Evolutionary conservation across 2,113 vertebrate species (phyloP), one percentile per base, ranked within the genome.

Genomic region (Turdus rufiventris): DNA sequence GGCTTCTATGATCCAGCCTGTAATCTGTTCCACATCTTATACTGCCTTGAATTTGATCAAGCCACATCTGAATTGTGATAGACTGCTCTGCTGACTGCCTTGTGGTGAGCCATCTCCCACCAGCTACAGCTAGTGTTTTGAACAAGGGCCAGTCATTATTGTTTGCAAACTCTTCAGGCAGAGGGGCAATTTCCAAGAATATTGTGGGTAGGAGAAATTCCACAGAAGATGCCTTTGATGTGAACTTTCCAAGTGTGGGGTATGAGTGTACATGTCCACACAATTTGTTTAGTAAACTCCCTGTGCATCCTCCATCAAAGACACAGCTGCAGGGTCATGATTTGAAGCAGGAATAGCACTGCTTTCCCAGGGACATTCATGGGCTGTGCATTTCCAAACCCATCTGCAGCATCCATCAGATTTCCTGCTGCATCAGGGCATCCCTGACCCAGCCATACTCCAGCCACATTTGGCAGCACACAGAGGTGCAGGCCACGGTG

Each of bases 21-120:
- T 90, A 86, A 81, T 95, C 62, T 92, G 62, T 89, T 95, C 79
- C 90, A 90, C 68, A 94, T 94, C 85, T 93, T 77, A 48, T 8
- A 51, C 24, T 51, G 54, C 85, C 89, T 86, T 94, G 82, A 93
- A 48, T 94, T 87, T 94, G 90, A 89, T 90, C 8, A 21, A 91
- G 73, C 72, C 85, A 75, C 89, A 88, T 95, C 88, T 92, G 87
- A 94, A 58, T 38, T 58, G 34, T 42, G 86, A 95, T 58, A 74
- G 72, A 38, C 51, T 94, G 60, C 54, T 61, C 72, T 54, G 42
- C 58, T 72, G 88, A 40, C 65, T 88, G 86, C 75, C 53, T 83
- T 78, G 89, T 77, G 67, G 90, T 47, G 34, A 95, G 48, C 56
- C 60, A 47, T 68, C 87, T 92, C 80, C 90, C 74, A 95, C 90